phyloP scores from a whole-genome alignment of 2,113 vertebrate genomes.

The Leptosomus discolor region DNA sequence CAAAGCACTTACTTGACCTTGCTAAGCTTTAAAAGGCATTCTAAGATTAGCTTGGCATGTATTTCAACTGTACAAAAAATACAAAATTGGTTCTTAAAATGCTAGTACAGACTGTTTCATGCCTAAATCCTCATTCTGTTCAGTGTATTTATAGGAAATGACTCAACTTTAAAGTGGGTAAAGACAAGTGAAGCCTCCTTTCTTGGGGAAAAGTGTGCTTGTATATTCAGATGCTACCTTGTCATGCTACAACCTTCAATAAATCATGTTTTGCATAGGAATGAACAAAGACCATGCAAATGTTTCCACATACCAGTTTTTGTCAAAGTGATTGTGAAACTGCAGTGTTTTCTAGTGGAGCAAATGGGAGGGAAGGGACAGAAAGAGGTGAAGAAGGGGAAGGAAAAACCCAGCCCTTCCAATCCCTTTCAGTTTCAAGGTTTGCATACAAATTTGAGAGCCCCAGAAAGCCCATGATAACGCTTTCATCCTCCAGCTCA shows the following conservation, averaged over 20 bases:
- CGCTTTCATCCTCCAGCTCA: background rate
- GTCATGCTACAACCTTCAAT: background rate
- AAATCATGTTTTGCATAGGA: background rate
- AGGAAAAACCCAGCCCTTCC: background rate
- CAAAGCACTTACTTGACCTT: constrained; percentile 44
- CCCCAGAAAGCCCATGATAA: background rate
- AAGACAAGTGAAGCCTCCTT: background rate
- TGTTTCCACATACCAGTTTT: background rate
- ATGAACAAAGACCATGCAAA: background rate
- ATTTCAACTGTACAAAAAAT: constrained; percentile 19
- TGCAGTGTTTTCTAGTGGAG: background rate
- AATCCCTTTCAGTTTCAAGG: background rate
- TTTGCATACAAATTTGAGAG: background rate
- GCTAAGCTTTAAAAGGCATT: constrained; percentile 31
- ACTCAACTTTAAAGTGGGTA: constrained; percentile 21
- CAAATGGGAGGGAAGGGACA: background rate
- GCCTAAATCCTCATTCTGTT: constrained; percentile 29
- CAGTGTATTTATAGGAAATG: constrained; percentile 31
- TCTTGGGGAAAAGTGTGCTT: background rate
- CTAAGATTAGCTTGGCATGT: constrained; percentile 42
- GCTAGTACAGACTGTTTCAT: constrained; percentile 14
- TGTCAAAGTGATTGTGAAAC: background rate
- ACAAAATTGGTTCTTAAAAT: background rate
- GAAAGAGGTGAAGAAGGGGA: background rate
- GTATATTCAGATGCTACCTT: background rate